Evolutionary conservation across 1,140 invertebrate species (phyloP).

Genomic region (Akabosia matsudoensis): DNA sequence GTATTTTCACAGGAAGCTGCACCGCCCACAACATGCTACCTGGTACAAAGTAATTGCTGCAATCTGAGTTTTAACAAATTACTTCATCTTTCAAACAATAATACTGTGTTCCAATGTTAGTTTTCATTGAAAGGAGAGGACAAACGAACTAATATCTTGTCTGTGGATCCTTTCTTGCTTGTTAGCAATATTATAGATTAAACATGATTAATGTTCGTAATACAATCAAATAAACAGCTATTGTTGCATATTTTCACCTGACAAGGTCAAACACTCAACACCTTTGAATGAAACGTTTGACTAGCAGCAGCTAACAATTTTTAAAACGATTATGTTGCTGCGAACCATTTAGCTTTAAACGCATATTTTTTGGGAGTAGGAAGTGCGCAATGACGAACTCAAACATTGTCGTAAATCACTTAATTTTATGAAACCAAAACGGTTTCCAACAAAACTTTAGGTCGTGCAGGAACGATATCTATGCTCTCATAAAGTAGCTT

Average conservation of each 20-base stretch:
- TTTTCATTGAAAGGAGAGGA: too few relatives aligned
- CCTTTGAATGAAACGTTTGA: neutral
- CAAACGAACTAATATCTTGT: too few relatives aligned
- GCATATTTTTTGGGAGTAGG: neutral
- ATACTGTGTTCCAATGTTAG: too few relatives aligned
- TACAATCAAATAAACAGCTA: neutral
- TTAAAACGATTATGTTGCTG: neutral
- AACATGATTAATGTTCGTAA: neutral
- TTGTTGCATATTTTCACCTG: neutral
- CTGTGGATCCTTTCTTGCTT: neutral
- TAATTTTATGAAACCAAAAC: neutral
- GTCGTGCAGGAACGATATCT: neutral
- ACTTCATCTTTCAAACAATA: too few relatives aligned
- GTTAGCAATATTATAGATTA: neutral
- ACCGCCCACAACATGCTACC: too few relatives aligned
- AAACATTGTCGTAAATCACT: neutral
- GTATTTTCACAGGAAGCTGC: too few relatives aligned
- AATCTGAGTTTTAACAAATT: too few relatives aligned
- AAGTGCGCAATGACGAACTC: neutral
- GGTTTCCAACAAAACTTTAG: neutral
- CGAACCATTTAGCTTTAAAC: neutral
- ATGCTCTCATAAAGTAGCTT: neutral
- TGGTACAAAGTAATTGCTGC: too few relatives aligned
- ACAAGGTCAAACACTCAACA: neutral
- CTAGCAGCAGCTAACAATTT: neutral